phyloP scores from a whole-genome alignment of 2,888 invertebrate genomes.

The Pollenia labialis region DNA sequence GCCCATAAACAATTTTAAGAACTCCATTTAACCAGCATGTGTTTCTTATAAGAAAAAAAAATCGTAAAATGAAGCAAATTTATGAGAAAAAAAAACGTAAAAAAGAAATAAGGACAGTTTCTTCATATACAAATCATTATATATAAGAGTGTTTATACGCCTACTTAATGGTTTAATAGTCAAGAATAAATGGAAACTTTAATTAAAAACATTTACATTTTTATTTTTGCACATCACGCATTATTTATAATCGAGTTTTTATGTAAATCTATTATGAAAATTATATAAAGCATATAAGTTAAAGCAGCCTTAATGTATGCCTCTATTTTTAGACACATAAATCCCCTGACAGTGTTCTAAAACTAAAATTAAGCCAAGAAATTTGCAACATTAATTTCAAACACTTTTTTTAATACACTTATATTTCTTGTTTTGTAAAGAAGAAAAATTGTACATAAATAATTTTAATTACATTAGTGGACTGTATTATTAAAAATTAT shows the following conservation, averaged over 20 bases:
- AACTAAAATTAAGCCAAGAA: too few relatives aligned
- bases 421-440: too few relatives aligned
- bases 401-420: too few relatives aligned
- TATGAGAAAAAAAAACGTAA: slow-evolving; percentile 17
- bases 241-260: slow-evolving; percentile 3
- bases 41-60: slow-evolving; percentile 9
- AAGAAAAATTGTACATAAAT: too few relatives aligned
- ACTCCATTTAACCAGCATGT: slow-evolving; percentile 15
- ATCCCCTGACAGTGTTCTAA: too few relatives aligned
- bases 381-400: too few relatives aligned
- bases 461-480: too few relatives aligned
- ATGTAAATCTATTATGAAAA: slow-evolving; percentile 9
- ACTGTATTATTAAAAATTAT: too few relatives aligned
- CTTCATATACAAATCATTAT: not conserved
- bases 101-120: not conserved
- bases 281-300: too few relatives aligned
- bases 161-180: slow-evolving; percentile 55
- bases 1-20: slow-evolving; percentile 3
- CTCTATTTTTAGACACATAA: too few relatives aligned
- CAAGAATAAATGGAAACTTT: slow-evolving; percentile 6
- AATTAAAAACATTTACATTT: slow-evolving; percentile 11
- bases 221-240: not conserved
- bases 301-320: too few relatives aligned
- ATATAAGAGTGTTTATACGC: slow-evolving; percentile 18
- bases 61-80: slow-evolving; percentile 35